Conservation (phyloP, 2,113 vertebrate genomes). For the Notarius quadriscutis region DNA sequence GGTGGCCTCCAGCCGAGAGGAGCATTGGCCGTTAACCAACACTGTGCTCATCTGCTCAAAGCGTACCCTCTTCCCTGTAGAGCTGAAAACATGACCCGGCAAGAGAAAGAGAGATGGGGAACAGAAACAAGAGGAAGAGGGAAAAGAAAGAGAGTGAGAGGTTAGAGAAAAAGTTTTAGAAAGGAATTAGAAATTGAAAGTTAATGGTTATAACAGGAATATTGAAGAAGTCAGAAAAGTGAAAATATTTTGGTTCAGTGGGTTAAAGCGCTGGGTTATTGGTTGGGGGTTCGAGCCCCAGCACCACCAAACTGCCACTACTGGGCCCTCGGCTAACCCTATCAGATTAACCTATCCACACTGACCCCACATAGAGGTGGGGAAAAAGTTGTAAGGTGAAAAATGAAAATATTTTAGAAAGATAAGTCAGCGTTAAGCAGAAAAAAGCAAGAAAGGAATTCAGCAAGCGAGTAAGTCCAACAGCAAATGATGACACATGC, state of each 20-base stretch:
- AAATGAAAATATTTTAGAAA: not conserved
- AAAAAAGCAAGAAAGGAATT: not conserved
- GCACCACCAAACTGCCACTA: too few species aligned
- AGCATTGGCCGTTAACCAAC: conserved; percentile 80
- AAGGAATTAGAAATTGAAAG: conserved; percentile 16
- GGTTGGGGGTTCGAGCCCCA: too few species aligned
- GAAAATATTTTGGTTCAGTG: not conserved
- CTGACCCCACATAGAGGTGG: too few species aligned
- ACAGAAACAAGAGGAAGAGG: conserved; percentile 38
- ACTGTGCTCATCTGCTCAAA: conserved; percentile 91
- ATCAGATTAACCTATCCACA: too few species aligned
- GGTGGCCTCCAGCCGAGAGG: conserved; percentile 76
- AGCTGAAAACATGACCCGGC: conserved; percentile 44
- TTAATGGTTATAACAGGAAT: conserved; percentile 30
- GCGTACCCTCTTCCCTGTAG: conserved; percentile 82
- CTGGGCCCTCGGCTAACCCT: too few species aligned
- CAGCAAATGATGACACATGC: conserved; percentile 14
- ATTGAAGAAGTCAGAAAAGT: not conserved
- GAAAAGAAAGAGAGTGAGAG: conserved; percentile 33
- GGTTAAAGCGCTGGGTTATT: too few species aligned
- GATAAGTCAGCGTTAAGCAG: not conserved
- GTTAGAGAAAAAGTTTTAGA: conserved; percentile 30
- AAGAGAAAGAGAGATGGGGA: not conserved
- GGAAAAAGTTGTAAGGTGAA: not conserved
- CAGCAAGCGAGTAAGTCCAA: not conserved